Evolutionary conservation across 1,140 invertebrate species (phyloP).

Genomic region (Scaptodrosophila lebanonensis): DNA sequence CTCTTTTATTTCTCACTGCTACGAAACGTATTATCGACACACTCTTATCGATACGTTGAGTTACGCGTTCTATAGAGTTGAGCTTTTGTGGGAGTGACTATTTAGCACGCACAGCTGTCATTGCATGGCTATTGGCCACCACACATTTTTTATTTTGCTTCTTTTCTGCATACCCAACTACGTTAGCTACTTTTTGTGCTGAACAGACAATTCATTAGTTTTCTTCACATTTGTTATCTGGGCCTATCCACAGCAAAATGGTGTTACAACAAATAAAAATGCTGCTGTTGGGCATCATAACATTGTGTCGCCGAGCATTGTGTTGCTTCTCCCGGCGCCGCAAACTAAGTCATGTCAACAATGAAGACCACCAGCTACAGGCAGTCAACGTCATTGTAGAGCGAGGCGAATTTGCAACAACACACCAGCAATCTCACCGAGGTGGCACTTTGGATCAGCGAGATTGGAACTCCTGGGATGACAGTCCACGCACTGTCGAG

Average conservation of each 20-base stretch:
- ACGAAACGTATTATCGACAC: no score
- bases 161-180: conserved; percentile 29
- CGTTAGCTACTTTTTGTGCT: conserved; percentile 8
- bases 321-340: conserved; percentile 73
- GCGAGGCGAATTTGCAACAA: conserved; percentile 30
- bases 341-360: conserved; percentile 54
- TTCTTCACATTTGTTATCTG: background rate
- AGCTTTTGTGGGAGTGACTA: conserved; percentile 7
- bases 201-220: background rate
- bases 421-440: background rate
- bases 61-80: background rate
- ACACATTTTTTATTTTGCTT: conserved; percentile 44
- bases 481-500: conserved; percentile 69
- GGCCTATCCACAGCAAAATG: conserved; percentile 18
- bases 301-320: conserved; percentile 62
- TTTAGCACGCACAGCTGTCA: conserved; percentile 18
- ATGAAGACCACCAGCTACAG: conserved; percentile 40
- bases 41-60: no score
- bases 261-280: conserved; percentile 71
- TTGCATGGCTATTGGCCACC: conserved; percentile 2
- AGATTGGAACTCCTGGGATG: conserved; percentile 77
- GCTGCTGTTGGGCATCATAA: conserved; percentile 60
- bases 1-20: no score
- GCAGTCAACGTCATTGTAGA: conserved; percentile 56
- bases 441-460: conserved; percentile 24